These are phyloP conservation scores for Agonum fuliginosum DNA, from an alignment of 2,888 invertebrate genomes.

Conservation along the genomic window DNA sequence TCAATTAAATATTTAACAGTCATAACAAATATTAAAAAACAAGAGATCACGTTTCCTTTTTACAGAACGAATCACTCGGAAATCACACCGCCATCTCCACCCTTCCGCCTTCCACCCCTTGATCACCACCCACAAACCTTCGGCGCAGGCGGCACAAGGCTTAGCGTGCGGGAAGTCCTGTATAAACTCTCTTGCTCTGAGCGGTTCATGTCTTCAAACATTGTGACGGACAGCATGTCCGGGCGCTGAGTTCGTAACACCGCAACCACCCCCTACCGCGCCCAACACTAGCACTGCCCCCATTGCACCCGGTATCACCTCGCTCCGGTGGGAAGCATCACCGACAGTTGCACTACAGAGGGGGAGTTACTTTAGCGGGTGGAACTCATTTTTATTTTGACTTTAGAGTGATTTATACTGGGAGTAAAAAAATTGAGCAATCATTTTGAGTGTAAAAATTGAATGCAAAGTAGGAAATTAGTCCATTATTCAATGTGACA, in stretches of 20 bases:
- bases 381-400: no score
- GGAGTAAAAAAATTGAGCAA: no score
- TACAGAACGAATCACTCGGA: neutral
- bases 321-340: neutral
- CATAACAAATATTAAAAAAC: no score
- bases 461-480: no score
- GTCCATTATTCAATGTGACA: no score
- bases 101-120: neutral
- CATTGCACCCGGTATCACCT: neutral
- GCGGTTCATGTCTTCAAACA: slow-evolving; percentile 76
- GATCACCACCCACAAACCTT: slow-evolving; percentile 40
- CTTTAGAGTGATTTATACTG: no score
- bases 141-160: slow-evolving; percentile 69
- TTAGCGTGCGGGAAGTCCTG: slow-evolving; percentile 78
- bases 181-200: slow-evolving; percentile 79
- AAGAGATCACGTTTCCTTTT: no score
- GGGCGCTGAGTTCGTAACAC: no score
- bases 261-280: slow-evolving; percentile 17
- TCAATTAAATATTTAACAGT: no score
- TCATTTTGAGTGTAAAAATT: no score
- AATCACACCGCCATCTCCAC: neutral
- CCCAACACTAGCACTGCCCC: slow-evolving; percentile 1
- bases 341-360: neutral
- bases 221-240: slow-evolving; percentile 73
- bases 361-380: no score